Conservation (phyloP, 2,113 vertebrate species). For the Hypocryptadius cinnamomeus region DNA sequence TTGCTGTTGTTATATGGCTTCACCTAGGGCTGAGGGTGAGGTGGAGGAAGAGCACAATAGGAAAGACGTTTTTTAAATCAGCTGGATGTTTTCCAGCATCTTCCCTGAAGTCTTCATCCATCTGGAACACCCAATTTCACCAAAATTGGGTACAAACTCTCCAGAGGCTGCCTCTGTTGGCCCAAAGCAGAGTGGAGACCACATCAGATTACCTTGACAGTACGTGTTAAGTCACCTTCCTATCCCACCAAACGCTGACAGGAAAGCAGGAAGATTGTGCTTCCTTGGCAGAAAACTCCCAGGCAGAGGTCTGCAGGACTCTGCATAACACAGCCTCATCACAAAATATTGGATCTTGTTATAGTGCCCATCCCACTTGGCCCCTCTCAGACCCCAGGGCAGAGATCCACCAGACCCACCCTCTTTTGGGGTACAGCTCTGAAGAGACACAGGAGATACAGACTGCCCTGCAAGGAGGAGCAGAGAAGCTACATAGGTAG, state of each 20-base stretch:
- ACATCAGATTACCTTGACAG: not conserved
- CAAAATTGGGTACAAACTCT: not conserved
- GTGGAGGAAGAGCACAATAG: not conserved
- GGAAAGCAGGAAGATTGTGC: not conserved
- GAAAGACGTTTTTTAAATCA: not conserved
- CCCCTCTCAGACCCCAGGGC: not conserved
- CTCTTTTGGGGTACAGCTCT: not conserved
- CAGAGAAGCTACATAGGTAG: not conserved
- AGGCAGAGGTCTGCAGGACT: not conserved
- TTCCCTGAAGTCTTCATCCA: not conserved
- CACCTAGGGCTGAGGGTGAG: not conserved
- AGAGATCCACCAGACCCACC: not conserved
- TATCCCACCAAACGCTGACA: not conserved
- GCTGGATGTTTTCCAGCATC: not conserved
- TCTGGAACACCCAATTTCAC: not conserved
- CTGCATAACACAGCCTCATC: not conserved
- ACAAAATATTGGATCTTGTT: fast-evolving
- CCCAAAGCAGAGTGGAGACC: not conserved
- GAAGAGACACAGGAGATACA: not conserved
- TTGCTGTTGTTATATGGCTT: not conserved
- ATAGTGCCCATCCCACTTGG: no score
- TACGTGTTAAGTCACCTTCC: not conserved
- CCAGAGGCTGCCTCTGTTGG: not conserved
- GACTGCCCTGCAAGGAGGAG: not conserved
- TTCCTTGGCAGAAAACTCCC: not conserved